Evolutionary conservation across 1,140 invertebrate species (phyloP), one percentile per base, ranked within the genome.

Genomic region (Pararge aegeria): DNA sequence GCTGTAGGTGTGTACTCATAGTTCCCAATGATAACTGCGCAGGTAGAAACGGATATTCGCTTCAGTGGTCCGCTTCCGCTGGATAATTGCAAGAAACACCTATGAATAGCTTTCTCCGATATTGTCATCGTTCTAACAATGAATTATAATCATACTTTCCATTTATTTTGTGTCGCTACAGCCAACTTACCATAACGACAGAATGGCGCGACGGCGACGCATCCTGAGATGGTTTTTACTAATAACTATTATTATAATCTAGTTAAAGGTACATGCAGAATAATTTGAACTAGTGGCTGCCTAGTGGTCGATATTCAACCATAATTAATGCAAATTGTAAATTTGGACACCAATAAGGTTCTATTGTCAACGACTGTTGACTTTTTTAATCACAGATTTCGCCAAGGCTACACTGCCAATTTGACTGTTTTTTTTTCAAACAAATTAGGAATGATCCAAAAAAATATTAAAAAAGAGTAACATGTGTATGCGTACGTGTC

Each of bases 11-110:
- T 34, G 7, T 12, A 30, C 29, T 42, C 16, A 15, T 46, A 46
- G 42, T 46, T 58, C 48, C 53, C 13, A 56, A 40, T 55, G 58
- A 70, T 51, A 58, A 69, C 52, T 51, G 64, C 42, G 42, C 37
- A 65, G 49, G 62, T 61, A 53, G 55, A 61, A 69, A 69, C 81
- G 84, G 84, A 83, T 80, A 73, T 81, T 78, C 82, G 79, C 73
- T 87, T 80, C 75, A 75, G 74, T 73, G 79, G 73, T 67, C 78
- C 72, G 73, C 75, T 79, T 85, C 84, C 82, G 80, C 57, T 76
- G 61, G 59, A 73, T 85, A 87, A 84, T 81, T 87, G 66, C 78
- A 79, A 84, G 78, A 80, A 75, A 81, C 64, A 68, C 56, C 58
- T 65, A 70, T 66, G 38, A 48, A 37, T 53, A 58, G 55, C 66